These are phyloP conservation scores for Arvicanthis niloticus DNA, from an alignment of 2,113 vertebrate species.

Conservation along the genomic window DNA sequence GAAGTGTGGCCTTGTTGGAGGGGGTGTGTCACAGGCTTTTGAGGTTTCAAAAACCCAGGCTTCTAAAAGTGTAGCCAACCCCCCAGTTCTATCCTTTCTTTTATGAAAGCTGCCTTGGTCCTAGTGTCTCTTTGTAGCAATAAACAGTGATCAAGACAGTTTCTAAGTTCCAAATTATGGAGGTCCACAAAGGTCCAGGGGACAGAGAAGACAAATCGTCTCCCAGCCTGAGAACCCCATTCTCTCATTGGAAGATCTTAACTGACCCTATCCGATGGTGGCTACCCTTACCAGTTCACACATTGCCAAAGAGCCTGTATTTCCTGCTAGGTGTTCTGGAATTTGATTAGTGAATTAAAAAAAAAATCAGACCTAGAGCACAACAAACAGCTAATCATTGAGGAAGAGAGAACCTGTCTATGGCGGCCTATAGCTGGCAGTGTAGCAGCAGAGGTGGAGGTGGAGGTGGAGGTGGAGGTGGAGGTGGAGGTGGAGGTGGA, in stretches of 20 bases:
- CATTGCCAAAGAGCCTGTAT: constrained; percentile 15
- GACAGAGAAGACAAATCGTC: neutral
- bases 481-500: no score
- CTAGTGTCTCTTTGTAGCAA: neutral
- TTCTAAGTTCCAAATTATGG: neutral
- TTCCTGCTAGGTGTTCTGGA: constrained; percentile 36
- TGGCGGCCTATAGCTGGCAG: no score
- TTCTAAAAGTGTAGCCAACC: neutral
- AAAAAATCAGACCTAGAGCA: neutral
- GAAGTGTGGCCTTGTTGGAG: neutral
- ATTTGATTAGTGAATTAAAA: constrained; percentile 42
- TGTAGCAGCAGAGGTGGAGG: neutral
- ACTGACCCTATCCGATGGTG: neutral
- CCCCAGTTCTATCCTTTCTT: neutral
- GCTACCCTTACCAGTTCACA: neutral
- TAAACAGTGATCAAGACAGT: neutral
- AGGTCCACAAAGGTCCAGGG: neutral
- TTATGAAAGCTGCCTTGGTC: neutral
- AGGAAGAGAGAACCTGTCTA: neutral
- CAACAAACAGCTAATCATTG: neutral
- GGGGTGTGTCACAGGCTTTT: neutral
- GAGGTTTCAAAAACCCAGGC: neutral
- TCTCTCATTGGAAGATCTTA: neutral
- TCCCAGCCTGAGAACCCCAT: neutral
- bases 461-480: no score